Conservation (phyloP, 1,140 invertebrate species). For the Antheraea mylitta region DNA sequence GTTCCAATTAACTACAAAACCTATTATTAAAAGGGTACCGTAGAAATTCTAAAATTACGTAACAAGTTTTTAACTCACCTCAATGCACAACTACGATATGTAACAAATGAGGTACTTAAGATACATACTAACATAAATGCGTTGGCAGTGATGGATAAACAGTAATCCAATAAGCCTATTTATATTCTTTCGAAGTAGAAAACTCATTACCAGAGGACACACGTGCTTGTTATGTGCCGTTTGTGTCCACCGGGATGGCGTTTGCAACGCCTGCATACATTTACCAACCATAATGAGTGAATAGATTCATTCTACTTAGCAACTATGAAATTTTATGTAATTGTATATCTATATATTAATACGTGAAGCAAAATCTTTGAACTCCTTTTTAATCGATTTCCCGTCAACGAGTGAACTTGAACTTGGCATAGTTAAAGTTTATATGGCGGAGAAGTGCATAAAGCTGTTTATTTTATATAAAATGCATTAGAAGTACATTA, state of each 20-base stretch:
- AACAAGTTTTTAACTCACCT: not conserved
- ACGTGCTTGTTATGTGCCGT: conserved; percentile 24
- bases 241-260: conserved; percentile 10
- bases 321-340: not conserved
- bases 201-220: conserved; percentile 38
- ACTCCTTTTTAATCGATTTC: too few species aligned
- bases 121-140: conserved; percentile 1
- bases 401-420: too few species aligned
- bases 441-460: too few species aligned
- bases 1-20: too few species aligned
- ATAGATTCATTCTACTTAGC: not conserved
- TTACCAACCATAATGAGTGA: not conserved
- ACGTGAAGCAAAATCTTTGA: too few species aligned
- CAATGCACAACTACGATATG: not conserved
- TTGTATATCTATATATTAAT: too few species aligned
- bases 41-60: not conserved
- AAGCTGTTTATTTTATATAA: too few species aligned
- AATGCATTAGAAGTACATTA: too few species aligned
- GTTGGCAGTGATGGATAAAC: not conserved
- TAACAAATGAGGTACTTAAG: not conserved
- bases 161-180: conserved; percentile 18
- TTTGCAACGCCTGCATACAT: conserved; percentile 1
- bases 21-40: too few species aligned
- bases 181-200: conserved; percentile 31
- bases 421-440: too few species aligned